A percentile compares a stretch with the other conserved stretches of the same genome.
Conservation (phyloP, 2,888 invertebrate genomes). For the Thereva unica region DNA sequence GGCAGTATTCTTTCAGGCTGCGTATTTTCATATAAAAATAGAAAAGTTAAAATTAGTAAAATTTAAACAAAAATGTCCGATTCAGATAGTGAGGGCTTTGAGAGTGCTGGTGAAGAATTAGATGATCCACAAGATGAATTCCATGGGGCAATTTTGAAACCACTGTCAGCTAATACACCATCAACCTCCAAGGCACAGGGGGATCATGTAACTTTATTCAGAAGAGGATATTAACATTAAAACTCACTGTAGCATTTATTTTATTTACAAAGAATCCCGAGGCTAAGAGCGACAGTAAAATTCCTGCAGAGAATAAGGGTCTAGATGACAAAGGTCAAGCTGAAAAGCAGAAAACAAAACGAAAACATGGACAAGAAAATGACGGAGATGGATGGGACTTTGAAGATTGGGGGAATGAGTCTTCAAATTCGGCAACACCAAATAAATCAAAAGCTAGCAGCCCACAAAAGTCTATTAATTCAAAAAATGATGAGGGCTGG, state of each 20-base stretch:
- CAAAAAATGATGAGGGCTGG: conserved; percentile 55
- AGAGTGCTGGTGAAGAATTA: conserved; percentile 75
- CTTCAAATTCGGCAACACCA: conserved; percentile 18
- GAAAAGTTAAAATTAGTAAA: too few relatives aligned
- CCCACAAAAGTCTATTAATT: conserved; percentile 28
- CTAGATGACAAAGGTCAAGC: not conserved
- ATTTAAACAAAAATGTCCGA: conserved; percentile 45
- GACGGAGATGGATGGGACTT: conserved; percentile 39
- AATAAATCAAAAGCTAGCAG: conserved; percentile 28
- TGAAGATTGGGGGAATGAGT: conserved; percentile 37
- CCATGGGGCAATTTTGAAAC: not conserved
- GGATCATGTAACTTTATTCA: not conserved
- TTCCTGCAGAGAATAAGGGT: not conserved
- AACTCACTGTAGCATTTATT: too few relatives aligned
- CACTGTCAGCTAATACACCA: not conserved
- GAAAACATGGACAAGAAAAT: conserved; percentile 28
- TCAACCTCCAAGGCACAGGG: not conserved
- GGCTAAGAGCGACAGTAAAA: too few relatives aligned
- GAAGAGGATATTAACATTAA: too few relatives aligned
- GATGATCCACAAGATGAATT: conserved; percentile 48
- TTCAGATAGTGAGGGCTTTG: conserved; percentile 76
- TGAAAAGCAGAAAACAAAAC: not conserved
- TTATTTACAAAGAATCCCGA: too few relatives aligned
- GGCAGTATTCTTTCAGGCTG: too few relatives aligned
- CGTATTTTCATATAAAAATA: too few relatives aligned